Base-by-base conservation (phyloP, 1,140 invertebrate genomes). In the Macrosteles quadrilineatus region DNA sequence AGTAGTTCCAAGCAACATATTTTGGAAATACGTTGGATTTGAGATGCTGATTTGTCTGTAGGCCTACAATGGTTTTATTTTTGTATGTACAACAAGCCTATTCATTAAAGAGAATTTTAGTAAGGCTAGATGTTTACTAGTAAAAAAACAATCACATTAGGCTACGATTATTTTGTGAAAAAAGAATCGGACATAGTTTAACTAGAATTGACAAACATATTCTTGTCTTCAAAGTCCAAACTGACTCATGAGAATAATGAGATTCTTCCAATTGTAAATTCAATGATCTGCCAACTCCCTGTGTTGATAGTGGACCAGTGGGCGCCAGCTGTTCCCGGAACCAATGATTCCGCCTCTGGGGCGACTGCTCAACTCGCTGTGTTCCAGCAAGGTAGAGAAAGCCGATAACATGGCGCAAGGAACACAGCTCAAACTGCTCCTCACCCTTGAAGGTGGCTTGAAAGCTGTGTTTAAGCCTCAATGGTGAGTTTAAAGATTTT, bases 401-500 rank as follows among this genome's bases (percentile, higher is more conserved):
- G 92, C 91, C 14, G 91, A 91, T 79, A 90, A 91, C 80, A 88
- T 87, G 78, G 86, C 78, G 59, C 85, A 89, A 78, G 96, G 96
- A 62, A 97, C 95, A 36, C 96, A 98, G 81, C 82, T 98, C 25
- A 98, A 98, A 81, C 79, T 98, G 17, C 81, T 92, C 73, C 77
- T 97, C 19, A 85, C 87, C 19, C 81, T 98, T 50, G 85, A 92
- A 81, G 89, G 90, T 23, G 87, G 90, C 30, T 87, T 95, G 75
- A 89, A 88, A 80, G 88, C 90, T 21, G 85, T 94, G 47, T 97
- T 97, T 76, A 98, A 98, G 82, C 96, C 96, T 27, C 91, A 91
- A 78, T 94, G 95, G 86, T 86, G 74, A 75, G 75, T 68, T 23
- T 23, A 36, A 36, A 12, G 29, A 40, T 19, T 27, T n/a, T n/a